phyloP scores from a whole-genome alignment of 2,888 invertebrate genomes.

The Leptinotarsa rubiginosa region DNA sequence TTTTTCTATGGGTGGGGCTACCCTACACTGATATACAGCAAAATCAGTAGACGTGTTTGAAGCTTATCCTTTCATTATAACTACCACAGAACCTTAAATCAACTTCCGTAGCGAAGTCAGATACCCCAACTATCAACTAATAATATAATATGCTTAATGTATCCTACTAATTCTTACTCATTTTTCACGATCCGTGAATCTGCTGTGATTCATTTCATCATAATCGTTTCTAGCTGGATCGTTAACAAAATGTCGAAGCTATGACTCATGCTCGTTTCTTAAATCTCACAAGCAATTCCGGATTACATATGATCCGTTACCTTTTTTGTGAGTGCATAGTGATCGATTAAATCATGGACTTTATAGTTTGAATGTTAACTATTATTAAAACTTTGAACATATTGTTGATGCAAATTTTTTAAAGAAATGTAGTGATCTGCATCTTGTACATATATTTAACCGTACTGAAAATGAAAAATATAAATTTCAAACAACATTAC shows the following conservation, averaged over 20 bases:
- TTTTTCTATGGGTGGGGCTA: too few species aligned
- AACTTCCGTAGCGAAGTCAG: too few species aligned
- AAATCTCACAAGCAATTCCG: neutral
- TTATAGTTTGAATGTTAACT: neutral
- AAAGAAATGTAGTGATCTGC: too few species aligned
- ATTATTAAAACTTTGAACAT: neutral
- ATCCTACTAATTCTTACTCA: neutral
- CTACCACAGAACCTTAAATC: too few species aligned
- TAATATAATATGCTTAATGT: neutral
- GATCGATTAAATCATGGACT: neutral
- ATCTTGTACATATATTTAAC: too few species aligned
- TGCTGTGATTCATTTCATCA: conserved; percentile 13
- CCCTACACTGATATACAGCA: too few species aligned
- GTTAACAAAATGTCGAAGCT: neutral
- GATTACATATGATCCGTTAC: neutral
- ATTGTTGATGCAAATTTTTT: too few species aligned
- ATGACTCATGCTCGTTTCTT: neutral
- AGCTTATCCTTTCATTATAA: too few species aligned
- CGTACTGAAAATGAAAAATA: too few species aligned
- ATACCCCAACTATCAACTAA: too few species aligned
- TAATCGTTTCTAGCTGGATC: conserved; percentile 3
- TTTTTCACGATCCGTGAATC: neutral
- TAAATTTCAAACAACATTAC: too few species aligned
- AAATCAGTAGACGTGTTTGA: too few species aligned
- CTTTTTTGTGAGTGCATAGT: neutral